A percentile compares a stretch with the other conserved stretches of the same genome.
Conservation (phyloP, 2,113 vertebrate genomes). For the Eurystomus gularis region DNA sequence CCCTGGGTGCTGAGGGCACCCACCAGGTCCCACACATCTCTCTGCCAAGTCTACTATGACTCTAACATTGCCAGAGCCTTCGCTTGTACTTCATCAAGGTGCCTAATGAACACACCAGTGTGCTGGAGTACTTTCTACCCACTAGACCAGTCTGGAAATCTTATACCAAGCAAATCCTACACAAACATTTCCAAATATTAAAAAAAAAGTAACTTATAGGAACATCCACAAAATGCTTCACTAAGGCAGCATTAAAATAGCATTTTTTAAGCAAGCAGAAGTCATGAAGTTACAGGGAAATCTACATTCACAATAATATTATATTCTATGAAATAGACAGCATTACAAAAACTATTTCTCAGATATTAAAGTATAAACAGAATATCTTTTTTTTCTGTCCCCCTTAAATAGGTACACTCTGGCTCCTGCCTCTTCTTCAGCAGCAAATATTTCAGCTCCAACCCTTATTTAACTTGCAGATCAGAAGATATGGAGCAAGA, state of each 20-base stretch:
- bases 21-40: background rate
- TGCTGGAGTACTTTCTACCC: background rate
- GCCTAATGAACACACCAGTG: background rate
- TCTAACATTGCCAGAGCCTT: background rate
- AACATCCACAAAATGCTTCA: background rate
- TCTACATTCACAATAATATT: background rate
- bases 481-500: background rate
- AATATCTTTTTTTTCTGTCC: background rate
- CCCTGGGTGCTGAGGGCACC: background rate
- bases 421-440: background rate
- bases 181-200: background rate
- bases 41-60: background rate
- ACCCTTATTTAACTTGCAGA: background rate
- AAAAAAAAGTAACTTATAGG: background rate
- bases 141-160: background rate
- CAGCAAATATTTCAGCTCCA: accelerated
- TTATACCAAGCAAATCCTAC: background rate
- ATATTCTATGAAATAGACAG: background rate
- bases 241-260: background rate
- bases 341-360: background rate
- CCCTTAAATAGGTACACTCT: background rate
- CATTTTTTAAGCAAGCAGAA: background rate
- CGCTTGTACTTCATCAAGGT: background rate
- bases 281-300: background rate
- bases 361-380: background rate